Percentiles rank a stretch among this genome's conserved stretches.
Conservation (phyloP, 2,797 vertebrate genomes). For the Acanthornis magna region DNA sequence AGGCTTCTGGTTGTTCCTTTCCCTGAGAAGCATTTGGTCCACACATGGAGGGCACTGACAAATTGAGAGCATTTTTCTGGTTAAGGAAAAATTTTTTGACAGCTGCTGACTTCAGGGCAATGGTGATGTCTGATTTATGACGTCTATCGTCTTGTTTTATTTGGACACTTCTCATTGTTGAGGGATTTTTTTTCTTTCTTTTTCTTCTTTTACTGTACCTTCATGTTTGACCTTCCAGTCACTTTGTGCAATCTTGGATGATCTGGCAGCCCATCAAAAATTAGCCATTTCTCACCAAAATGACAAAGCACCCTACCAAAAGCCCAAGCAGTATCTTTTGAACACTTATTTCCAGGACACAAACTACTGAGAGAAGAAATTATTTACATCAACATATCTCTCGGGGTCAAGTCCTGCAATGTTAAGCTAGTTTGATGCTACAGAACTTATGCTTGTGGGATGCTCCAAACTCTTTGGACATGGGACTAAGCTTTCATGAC, state of each 20-base stretch:
- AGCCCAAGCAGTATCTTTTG: neutral
- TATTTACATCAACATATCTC: neutral
- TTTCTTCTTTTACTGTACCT: neutral
- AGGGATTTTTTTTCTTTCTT: neutral
- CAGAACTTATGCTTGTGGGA: neutral
- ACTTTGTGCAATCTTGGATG: neutral
- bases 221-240: neutral
- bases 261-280: neutral
- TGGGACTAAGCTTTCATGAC: neutral
- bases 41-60: neutral
- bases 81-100: constrained; percentile 15
- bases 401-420: neutral
- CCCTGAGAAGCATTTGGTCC: neutral
- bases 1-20: neutral
- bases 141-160: neutral
- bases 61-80: neutral
- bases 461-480: neutral
- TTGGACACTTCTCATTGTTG: neutral
- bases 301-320: neutral
- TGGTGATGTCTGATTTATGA: constrained; percentile 6
- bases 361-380: neutral
- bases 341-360: neutral
- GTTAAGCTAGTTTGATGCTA: neutral
- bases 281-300: neutral
- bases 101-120: neutral